These are phyloP conservation scores for Serilophus lunatus DNA, from an alignment of 2,113 vertebrate genomes.

Conservation along the genomic window DNA sequence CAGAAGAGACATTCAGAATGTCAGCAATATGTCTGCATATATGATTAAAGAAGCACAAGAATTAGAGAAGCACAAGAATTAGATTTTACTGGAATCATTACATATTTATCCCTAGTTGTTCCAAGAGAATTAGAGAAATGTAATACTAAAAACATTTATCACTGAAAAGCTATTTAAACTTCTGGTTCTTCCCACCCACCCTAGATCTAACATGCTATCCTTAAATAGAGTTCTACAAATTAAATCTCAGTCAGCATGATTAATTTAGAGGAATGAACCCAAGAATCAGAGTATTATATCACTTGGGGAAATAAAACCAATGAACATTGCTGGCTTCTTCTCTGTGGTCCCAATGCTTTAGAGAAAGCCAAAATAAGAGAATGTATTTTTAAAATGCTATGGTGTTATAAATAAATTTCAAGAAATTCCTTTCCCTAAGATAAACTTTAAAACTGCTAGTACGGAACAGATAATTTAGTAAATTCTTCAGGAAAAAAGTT, in stretches of 20 bases:
- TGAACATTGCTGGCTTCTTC: neutral
- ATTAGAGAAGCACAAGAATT: neutral
- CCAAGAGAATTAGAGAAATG: neutral
- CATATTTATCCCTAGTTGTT: neutral
- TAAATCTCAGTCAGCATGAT: neutral
- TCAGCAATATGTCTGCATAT: neutral
- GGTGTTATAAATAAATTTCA: neutral
- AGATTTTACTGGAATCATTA: neutral
- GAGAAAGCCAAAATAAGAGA: neutral
- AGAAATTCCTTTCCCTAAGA: neutral
- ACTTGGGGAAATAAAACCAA: neutral
- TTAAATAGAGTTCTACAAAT: neutral
- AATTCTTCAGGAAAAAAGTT: neutral
- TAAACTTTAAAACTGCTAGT: neutral
- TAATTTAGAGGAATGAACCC: neutral
- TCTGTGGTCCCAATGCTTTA: neutral
- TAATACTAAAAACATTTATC: neutral
- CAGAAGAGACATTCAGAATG: conserved; percentile 21
- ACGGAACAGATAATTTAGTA: neutral
- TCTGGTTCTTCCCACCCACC: neutral
- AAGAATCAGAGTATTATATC: neutral
- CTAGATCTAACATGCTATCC: neutral
- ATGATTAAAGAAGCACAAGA: neutral
- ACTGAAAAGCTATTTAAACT: neutral
- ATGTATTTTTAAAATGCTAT: neutral